phyloP scores from a whole-genome alignment of 2,888 invertebrate species.

The Xylophagus ater region DNA sequence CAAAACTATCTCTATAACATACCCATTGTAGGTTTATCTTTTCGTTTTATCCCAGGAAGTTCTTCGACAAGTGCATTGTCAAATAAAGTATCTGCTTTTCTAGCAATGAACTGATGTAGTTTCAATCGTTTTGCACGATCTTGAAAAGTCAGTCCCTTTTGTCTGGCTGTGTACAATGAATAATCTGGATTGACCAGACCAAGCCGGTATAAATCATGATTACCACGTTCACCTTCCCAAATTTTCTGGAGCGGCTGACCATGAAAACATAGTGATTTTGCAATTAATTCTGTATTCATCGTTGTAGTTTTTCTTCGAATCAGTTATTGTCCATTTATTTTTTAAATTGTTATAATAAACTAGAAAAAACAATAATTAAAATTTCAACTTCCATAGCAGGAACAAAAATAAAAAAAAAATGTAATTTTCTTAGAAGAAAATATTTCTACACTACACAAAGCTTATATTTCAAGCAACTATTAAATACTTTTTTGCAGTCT shows the following conservation, averaged over 20 bases:
- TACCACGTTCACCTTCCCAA: constrained; percentile 76
- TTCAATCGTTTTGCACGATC: constrained; percentile 73
- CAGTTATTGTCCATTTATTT: too few relatives aligned
- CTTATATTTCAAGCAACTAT: too few relatives aligned
- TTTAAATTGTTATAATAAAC: too few relatives aligned
- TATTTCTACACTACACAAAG: too few relatives aligned
- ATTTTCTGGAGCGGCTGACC: constrained; percentile 79
- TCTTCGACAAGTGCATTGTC: constrained; percentile 44
- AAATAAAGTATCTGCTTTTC: constrained; percentile 70
- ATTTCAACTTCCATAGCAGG: too few relatives aligned
- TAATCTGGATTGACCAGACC: constrained; percentile 55
- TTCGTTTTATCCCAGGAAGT: constrained; percentile 29
- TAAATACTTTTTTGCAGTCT: too few relatives aligned
- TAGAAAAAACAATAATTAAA: too few relatives aligned
- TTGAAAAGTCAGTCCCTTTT: constrained; percentile 71
- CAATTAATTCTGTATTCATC: constrained; percentile 40
- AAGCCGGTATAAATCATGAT: constrained; percentile 56
- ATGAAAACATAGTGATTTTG: constrained; percentile 70
- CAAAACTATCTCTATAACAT: not conserved
- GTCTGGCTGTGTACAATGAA: constrained; percentile 64
- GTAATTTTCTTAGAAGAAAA: too few relatives aligned
- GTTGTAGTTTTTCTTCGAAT: too few relatives aligned
- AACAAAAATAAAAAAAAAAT: too few relatives aligned
- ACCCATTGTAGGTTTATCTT: constrained; percentile 18
- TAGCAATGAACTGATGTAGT: constrained; percentile 76